Percentiles rank a stretch among this genome's conserved stretches.
These are phyloP conservation scores for Amia ocellicauda DNA, from an alignment of 2,113 vertebrate species.

Conservation along the genomic window DNA sequence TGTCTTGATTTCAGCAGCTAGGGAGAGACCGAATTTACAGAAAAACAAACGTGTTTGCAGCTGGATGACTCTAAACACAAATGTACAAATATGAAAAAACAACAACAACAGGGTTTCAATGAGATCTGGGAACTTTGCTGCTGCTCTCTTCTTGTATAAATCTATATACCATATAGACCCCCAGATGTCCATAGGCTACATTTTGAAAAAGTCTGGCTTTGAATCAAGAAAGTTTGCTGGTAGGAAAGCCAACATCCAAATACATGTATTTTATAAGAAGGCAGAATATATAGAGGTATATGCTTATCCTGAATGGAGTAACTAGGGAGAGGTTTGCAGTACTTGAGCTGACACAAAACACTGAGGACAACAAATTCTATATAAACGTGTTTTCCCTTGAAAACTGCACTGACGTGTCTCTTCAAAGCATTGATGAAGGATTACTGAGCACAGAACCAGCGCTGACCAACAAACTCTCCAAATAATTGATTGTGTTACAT, in stretches of 20 bases:
- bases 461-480: not conserved
- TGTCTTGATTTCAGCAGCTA: conserved; percentile 21
- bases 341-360: too few relatives aligned
- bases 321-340: too few relatives aligned
- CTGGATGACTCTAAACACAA: conserved; percentile 2
- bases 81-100: not conserved
- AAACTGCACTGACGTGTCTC: too few relatives aligned
- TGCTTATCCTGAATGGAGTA: too few relatives aligned
- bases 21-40: not conserved
- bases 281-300: not conserved
- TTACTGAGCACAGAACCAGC: too few relatives aligned
- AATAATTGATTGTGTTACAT: not conserved
- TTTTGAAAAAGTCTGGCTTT: not conserved
- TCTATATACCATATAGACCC: too few relatives aligned
- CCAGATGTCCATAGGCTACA: not conserved
- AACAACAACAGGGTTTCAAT: not conserved
- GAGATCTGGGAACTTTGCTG: too few relatives aligned
- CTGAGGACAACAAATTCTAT: too few relatives aligned
- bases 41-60: not conserved
- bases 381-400: too few relatives aligned
- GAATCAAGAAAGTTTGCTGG: not conserved
- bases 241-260: not conserved
- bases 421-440: too few relatives aligned
- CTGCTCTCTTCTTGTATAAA: too few relatives aligned
- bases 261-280: not conserved